phyloP scores from a whole-genome alignment of 2,888 invertebrate genomes.

The Dryobotodes eremita region DNA sequence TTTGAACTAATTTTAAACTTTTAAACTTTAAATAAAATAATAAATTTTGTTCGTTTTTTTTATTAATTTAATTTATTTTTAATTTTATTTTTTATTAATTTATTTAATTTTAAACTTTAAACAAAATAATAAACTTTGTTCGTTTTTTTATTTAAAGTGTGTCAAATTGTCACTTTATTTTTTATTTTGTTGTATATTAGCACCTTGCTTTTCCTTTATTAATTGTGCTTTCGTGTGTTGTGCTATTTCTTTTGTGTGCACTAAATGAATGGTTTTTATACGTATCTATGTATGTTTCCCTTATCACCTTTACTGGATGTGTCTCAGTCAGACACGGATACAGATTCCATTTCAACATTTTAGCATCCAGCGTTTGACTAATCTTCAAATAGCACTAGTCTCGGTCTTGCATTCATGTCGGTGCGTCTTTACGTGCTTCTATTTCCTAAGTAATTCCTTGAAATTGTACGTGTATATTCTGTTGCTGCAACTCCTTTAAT shows the following conservation, averaged over 20 bases:
- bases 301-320: neutral
- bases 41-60: no score
- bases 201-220: neutral
- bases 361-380: neutral
- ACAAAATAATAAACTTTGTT: no score
- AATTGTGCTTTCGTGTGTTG: neutral
- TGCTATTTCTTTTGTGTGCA: neutral
- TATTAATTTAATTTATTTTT: no score
- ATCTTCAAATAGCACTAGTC: neutral
- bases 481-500: conserved; percentile 35
- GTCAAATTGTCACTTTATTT: no score
- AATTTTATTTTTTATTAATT: no score
- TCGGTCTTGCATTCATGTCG: neutral
- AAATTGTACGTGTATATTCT: neutral
- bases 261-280: neutral
- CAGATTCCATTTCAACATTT: neutral
- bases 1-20: no score
- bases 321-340: neutral
- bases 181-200: no score
- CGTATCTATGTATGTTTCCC: neutral
- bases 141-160: no score
- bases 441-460: neutral
- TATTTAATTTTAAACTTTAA: no score
- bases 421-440: neutral
- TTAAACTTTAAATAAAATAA: no score